Evolutionary conservation across 2,113 vertebrate species (phyloP).

Genomic region (Sterrhoptilus dennistouni): DNA sequence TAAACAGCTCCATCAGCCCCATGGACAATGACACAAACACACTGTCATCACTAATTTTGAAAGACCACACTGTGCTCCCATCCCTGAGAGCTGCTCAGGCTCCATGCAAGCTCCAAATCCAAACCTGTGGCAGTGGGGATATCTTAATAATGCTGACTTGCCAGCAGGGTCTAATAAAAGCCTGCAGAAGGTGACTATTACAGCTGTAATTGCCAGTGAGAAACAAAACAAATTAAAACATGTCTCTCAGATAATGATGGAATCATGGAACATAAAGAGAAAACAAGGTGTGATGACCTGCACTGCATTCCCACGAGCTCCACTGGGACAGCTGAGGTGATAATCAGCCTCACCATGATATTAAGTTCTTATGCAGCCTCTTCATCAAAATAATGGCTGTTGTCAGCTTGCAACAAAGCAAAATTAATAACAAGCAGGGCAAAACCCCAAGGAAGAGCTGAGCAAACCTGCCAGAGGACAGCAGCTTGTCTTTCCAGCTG

Average conservation of each 20-base stretch:
- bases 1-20: neutral
- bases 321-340: neutral
- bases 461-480: neutral
- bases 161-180: neutral
- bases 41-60: neutral
- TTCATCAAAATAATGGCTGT: neutral
- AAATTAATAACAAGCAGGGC: neutral
- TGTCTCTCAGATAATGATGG: neutral
- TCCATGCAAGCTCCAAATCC: neutral
- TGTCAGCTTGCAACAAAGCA: neutral
- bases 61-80: neutral
- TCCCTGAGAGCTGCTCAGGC: neutral
- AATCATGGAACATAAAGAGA: neutral
- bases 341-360: neutral
- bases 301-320: neutral
- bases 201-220: neutral
- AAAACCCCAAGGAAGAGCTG: neutral
- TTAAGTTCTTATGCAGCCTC: neutral
- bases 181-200: neutral
- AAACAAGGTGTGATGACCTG: neutral
- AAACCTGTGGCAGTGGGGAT: neutral
- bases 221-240: neutral
- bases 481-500: neutral
- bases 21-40: accelerated
- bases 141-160: neutral